These are phyloP conservation scores for Solenopsis invicta DNA, from an alignment of 1,140 invertebrate species.

Conservation along the genomic window DNA sequence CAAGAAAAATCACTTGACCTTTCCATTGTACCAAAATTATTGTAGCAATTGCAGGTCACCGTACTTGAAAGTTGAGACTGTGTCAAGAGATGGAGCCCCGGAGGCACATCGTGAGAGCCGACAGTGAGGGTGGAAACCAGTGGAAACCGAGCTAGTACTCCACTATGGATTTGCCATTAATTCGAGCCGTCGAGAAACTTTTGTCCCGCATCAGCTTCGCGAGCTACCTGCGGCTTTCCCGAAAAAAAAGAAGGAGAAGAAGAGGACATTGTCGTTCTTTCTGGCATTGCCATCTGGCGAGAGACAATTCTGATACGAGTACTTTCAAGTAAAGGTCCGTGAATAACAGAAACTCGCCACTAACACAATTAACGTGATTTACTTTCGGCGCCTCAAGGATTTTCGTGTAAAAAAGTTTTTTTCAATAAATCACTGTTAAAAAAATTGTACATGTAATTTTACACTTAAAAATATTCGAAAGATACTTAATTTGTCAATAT, in stretches of 20 bases:
- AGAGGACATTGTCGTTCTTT: slow-evolving; percentile 44
- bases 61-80: neutral
- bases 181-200: slow-evolving; percentile 78
- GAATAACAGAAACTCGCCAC: slow-evolving; percentile 14
- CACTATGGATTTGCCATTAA: slow-evolving; percentile 86
- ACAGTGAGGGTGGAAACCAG: slow-evolving; percentile 58
- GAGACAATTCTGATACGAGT: slow-evolving; percentile 39
- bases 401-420: neutral
- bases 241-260: slow-evolving; percentile 55
- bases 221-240: slow-evolving; percentile 79
- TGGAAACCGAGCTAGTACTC: slow-evolving; percentile 71
- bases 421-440: neutral
- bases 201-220: slow-evolving; percentile 75
- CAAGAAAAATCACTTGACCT: neutral
- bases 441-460: neutral
- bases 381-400: neutral
- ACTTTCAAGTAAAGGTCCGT: neutral
- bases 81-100: slow-evolving; percentile 76
- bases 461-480: neutral
- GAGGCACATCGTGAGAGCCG: slow-evolving; percentile 38
- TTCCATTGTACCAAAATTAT: slow-evolving; percentile 18
- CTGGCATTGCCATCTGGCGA: slow-evolving; percentile 54
- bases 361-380: slow-evolving; percentile 23
- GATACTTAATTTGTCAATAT: neutral
- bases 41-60: slow-evolving; percentile 27